Evolutionary conservation across 1,140 invertebrate species (phyloP), one percentile per base, ranked within the genome.

Genomic region (Zaprionus ghesquierei): DNA sequence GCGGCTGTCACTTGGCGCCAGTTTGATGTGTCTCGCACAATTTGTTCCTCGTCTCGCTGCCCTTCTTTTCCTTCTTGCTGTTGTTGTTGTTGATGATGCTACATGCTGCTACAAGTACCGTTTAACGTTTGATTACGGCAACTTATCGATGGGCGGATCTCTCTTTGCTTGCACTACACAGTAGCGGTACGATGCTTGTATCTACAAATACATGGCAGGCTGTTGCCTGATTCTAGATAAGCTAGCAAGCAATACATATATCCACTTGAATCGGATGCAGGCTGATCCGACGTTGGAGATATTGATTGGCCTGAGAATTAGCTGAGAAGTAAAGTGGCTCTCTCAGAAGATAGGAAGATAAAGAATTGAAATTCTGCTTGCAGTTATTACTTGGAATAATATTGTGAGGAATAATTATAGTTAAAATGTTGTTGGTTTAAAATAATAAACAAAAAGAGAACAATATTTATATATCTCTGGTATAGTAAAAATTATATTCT

Each of bases 111-210:
- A 61, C 70, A 75, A 80, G 79, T 87, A 73, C 85, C 79, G 77
- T 89, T 82, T 87, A 87, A 79, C 66, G 68, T 89, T 84, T 84
- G 82, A 87, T 87, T 87, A 84, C 76, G 64, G 66, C 51, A 69
- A 60, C 69, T 66, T 87, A 87, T 87, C 82, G 33, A 33, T 27
- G 6, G 59, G 75, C 82, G 84, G 79, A 89, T 89, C 84, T 79
- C 62, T 79, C 23, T 27, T 63, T 50, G 18, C 15, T 35, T 29
- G 18, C 23, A 35, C 27, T 20, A 50, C 63, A 77, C 81, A 58
- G 77, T 78, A 85, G 66, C 75, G 64, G 2, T 15, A 8, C n/a
- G n/a, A 41, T 41, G 35, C 35, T 38, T 41, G 35, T 38, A 38
- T 33, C 41, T 56, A 62, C 64, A 50, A 79, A 46, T 29, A 72